Base-by-base conservation (phyloP, 2,113 vertebrate species). In the Carassius gibelio region DNA sequence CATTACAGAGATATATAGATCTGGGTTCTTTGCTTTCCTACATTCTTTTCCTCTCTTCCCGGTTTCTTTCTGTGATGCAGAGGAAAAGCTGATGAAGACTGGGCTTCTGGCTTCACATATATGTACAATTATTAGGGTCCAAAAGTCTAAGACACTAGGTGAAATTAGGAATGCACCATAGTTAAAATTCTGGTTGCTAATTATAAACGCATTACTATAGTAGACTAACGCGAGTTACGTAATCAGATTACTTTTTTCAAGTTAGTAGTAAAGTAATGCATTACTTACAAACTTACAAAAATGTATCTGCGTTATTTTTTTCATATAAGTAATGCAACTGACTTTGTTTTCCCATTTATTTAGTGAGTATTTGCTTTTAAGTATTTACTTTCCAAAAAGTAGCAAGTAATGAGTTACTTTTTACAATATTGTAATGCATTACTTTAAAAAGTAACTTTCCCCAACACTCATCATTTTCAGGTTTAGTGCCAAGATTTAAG, bases 1-100 rank as follows among this genome's bases (percentile, higher is more conserved):
- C 21, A 84, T 23, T 36, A 52, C 82, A 84, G 76, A 84, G 42
- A 80, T 48, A 64, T 80, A 64, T 62, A 80, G 57, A 80, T 48
- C 23, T 15, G n/a, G 17, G 72, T 55, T 76, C 26, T 76, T 55
- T 17, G 75, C 75, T 76, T 76, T 76, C 7, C 50, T 76, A 55
- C 75, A 34, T 76, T 76, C 50, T 55, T 76, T 76, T 48, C 42
- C 42, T 42, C 21, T 17, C 9, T 2, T 75, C 71, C 48, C 71
- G 4, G 48, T 30, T 55, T 76, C 75, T 55, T 52, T 55, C 50
- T 30, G 48, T 76, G 75, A 52, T 76, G 75, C 50, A 50, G 6
- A 26, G 48, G 75, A 76, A 76, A 79, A 61, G 9, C 8, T 80
- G 59, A 81, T 81, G 59, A 66, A 81, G 78, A 48, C 23, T 76